Base-by-base conservation (phyloP, 2,888 invertebrate genomes). In the Heliconius ismenius region DNA sequence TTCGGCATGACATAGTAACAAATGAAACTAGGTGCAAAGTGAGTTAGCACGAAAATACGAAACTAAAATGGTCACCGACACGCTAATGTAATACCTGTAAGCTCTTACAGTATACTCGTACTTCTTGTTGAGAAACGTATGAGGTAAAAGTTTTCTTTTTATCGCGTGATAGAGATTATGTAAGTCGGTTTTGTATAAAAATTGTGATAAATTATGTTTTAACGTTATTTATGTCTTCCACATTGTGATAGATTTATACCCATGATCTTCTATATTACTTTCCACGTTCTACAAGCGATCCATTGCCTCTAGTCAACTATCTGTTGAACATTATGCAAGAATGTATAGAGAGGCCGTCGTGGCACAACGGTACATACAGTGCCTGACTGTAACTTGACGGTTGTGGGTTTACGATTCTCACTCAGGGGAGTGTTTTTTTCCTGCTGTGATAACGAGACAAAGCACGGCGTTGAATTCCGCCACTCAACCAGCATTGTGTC, bases 31-130 rank as follows among this genome's bases (percentile, higher is more conserved):
- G 60, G 80, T 81, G 81, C 74, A 77, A 82, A 82, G 67, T 77
- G 79, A 78, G 74, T 85, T 85, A 90, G 91, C 93, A 93, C 93
- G 92, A 89, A 85, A 84, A 84, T 73, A 64, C 39, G 70, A 70
- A 69, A 80, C 82, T 78, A 81, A 82, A 81, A 81, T 80, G 83
- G 78, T 80, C 77, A 65, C 74, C 69, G 70, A 68, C 73, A 76
- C 80, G 79, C 79, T 69, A 70, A 70, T 74, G 24, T 73, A 70
- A 76, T 76, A 75, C 65, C 75, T 73, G 36, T 60, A 74, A 78
- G 64, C 74, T 65, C 74, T 73, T 70, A 77, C 72, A 64, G 62
- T 58, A n/a, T 4, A 15, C n/a, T n/a, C n/a, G n/a, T n/a, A n/a
- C 15, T 62, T 62, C 62, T 10, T 18, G 62, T 73, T 73, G 21